Evolutionary conservation across 2,888 invertebrate species (phyloP).

Genomic region (Epirrita christyi): DNA sequence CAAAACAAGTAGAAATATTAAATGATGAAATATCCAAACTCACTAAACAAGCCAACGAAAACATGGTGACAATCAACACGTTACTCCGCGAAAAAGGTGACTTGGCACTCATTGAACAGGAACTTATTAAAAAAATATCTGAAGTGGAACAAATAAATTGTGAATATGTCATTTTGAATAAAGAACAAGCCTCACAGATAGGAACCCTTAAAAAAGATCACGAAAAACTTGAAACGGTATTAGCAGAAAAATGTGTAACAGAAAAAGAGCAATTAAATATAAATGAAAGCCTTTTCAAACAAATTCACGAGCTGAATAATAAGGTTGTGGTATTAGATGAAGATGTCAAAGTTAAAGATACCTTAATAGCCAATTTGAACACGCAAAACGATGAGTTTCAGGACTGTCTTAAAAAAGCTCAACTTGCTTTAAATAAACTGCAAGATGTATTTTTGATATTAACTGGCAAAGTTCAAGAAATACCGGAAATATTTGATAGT

Average conservation of each 20-base stretch:
- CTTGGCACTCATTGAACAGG: constrained; percentile 42
- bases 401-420: constrained; percentile 50
- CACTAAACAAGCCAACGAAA: constrained; percentile 46
- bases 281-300: constrained; percentile 8
- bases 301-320: constrained; percentile 3
- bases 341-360: constrained; percentile 48
- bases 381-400: constrained; percentile 44
- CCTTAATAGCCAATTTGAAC: constrained; percentile 46
- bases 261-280: constrained; percentile 38
- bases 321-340: constrained; percentile 34
- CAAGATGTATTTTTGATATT: constrained; percentile 51
- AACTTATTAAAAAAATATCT: constrained; percentile 48
- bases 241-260: constrained; percentile 37
- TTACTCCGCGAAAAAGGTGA: constrained; percentile 49
- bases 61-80: constrained; percentile 49
- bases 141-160: constrained; percentile 41
- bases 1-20: constrained; percentile 48
- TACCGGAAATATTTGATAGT: constrained; percentile 53
- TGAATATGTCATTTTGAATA: constrained; percentile 43
- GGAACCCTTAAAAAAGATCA: constrained; percentile 48
- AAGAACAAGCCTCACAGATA: constrained; percentile 40
- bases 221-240: constrained; percentile 37
- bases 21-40: constrained; percentile 46
- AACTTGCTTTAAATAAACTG: constrained; percentile 47
- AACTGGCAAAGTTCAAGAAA: constrained; percentile 51